phyloP scores from a whole-genome alignment of 35 echinoderm and acorn worm genomes.

The Heliocidaris tuberculata region DNA sequence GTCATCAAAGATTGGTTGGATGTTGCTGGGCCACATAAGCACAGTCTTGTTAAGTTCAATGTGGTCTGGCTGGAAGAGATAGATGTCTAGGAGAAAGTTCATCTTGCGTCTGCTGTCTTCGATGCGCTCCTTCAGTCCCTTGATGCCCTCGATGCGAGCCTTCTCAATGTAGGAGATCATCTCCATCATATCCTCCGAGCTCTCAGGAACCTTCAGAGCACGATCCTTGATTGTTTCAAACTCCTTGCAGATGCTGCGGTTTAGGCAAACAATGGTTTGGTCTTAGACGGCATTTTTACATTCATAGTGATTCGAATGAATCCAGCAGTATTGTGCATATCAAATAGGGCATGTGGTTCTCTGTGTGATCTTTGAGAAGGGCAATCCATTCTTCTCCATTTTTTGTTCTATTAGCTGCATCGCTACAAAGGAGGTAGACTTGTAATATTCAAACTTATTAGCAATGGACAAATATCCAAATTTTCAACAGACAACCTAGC shows the following conservation, averaged over 20 bases:
- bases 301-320: no score
- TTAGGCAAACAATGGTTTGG: neutral
- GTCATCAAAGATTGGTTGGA: slow-evolving; percentile 92
- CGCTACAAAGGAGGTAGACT: neutral
- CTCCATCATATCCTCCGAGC: slow-evolving; percentile 92
- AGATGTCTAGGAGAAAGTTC: slow-evolving; percentile 90
- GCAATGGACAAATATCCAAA: no score
- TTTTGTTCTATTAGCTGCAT: neutral
- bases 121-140: slow-evolving; percentile 76
- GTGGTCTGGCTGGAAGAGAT: slow-evolving; percentile 92
- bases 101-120: slow-evolving; percentile 69
- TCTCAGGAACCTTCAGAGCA: slow-evolving; percentile 84
- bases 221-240: slow-evolving; percentile 97
- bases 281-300: neutral
- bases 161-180: slow-evolving; percentile 92
- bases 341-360: no score
- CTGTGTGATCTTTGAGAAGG: neutral
- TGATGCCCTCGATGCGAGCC: slow-evolving; percentile 90
- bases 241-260: slow-evolving; percentile 87
- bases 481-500: no score
- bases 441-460: no score
- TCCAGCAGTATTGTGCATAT: no score
- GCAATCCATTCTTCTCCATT: neutral
- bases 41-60: slow-evolving; percentile 89
- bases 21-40: slow-evolving; percentile 82